Evolutionary conservation across 2,797 vertebrate species (phyloP), one percentile per base, ranked within the genome.

Genomic region (Ptychadena robeensis): DNA sequence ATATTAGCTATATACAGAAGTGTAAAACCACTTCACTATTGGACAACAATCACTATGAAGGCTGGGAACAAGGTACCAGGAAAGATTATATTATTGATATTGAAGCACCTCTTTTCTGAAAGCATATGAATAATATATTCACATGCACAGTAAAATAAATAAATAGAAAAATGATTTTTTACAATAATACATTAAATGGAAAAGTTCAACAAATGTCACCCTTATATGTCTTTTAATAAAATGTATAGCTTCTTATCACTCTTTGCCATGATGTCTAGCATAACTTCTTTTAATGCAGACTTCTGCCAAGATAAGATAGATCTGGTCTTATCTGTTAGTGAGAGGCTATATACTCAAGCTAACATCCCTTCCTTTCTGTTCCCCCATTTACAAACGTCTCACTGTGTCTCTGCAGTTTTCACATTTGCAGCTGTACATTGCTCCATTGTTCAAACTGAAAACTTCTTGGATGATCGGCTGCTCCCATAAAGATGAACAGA

Each of bases 401-500:
- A 38, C 37, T 80, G 57, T 61, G n/a, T 48, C 53, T 72, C 63
- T 73, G 71, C 69, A 12, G 35, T 80, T 80, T 80, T 72, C 68
- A 40, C 35, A 80, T 80, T 80, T 73, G 59, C 69, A 64, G 79
- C 57, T 80, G 78, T 72, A 65, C 57, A 80, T 80, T 72, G 31
- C 68, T 71, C 66, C 32, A 40, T 80, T 80, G 67, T 72, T 71
- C 59, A 59, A 72, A 63, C 53, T 40, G 79, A 72, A 80, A 72
- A 57, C 18, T 68, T 71, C 35, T 64, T 80, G 28, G 73, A 76
- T 71, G 35, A 82, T 77, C 67, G 31, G 61, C 57, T 82, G 53
- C 73, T 77, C 34, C 68, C 30, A 82, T 64, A 77, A 64, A 82
- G 81, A 66, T 44, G 67, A 77, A 69, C 59, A 44, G 61, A 73